Conservation (phyloP, 64 coral and sea anemone species). For the Hydrozoanthus tunicans region DNA sequence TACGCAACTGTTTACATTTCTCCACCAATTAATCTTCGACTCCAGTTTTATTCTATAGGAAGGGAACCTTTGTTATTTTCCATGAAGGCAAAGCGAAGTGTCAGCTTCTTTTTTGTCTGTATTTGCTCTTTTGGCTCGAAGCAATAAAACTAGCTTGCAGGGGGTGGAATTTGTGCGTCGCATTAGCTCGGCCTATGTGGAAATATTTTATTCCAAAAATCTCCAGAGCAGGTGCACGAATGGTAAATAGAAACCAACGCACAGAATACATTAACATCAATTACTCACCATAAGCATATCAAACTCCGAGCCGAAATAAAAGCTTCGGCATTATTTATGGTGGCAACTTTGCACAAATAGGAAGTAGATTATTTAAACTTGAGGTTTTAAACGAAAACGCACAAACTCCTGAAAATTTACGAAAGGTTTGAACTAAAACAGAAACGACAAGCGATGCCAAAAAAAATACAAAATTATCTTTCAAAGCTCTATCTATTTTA, state of each 20-base stretch:
- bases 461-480: slow-evolving; percentile 24
- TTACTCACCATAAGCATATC: slow-evolving; percentile 50
- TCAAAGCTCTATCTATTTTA: neutral
- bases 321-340: slow-evolving; percentile 30
- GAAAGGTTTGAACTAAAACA: slow-evolving; percentile 11
- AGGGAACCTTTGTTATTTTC: slow-evolving; percentile 13
- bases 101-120: slow-evolving; percentile 1
- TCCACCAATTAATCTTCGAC: slow-evolving; percentile 65
- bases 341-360: neutral
- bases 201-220: slow-evolving; percentile 59
- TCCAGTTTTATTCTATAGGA: slow-evolving; percentile 47
- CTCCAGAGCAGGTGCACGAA: slow-evolving; percentile 25
- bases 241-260: slow-evolving; percentile 40
- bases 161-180: slow-evolving; percentile 16
- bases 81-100: neutral
- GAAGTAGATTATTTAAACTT: slow-evolving; percentile 38
- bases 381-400: neutral
- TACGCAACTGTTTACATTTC: slow-evolving; percentile 62
- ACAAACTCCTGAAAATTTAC: neutral
- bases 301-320: slow-evolving; percentile 32
- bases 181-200: slow-evolving; percentile 10
- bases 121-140: slow-evolving; percentile 42
- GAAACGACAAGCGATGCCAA: neutral
- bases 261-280: slow-evolving; percentile 57
- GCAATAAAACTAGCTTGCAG: slow-evolving; percentile 20